Percentiles rank a stretch among this genome's conserved stretches.
Evolutionary conservation across 92 coral and sea anemone genomes (phyloP).

Genomic region (Porites divaricata): DNA sequence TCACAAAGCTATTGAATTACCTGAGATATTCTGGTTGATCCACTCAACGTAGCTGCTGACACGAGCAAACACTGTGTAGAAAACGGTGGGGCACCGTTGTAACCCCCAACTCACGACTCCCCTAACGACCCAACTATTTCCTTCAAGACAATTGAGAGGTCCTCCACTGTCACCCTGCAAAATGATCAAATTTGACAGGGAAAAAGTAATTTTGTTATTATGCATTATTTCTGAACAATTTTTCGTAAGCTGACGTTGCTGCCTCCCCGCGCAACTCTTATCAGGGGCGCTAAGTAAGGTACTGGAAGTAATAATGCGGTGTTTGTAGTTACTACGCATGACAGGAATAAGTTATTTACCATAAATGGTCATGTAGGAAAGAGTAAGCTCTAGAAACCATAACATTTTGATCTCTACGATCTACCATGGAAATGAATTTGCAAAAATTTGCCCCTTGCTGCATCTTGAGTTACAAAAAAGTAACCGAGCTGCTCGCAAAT

Average conservation of each 20-base stretch:
- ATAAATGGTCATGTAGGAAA: background rate
- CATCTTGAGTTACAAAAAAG: too few species aligned
- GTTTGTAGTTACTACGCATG: background rate
- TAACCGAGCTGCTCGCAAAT: too few species aligned
- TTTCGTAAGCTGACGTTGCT: background rate
- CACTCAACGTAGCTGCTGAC: slow-evolving; percentile 4
- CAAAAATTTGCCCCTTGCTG: too few species aligned
- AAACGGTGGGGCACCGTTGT: background rate
- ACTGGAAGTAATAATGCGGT: background rate
- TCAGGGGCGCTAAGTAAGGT: background rate
- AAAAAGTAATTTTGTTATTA: background rate
- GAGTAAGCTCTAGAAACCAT: background rate
- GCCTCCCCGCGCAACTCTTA: background rate
- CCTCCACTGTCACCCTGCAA: background rate
- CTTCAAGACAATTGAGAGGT: background rate
- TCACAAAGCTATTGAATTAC: background rate
- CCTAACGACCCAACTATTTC: background rate
- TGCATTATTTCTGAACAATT: background rate
- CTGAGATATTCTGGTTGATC: slow-evolving; percentile 10
- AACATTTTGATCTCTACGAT: background rate
- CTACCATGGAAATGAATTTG: background rate
- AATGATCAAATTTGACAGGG: background rate
- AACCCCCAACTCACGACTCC: background rate
- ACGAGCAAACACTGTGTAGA: background rate
- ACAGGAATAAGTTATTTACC: background rate